These are phyloP conservation scores for Empis stercorea DNA, from an alignment of 2,888 invertebrate genomes.

Conservation along the genomic window DNA sequence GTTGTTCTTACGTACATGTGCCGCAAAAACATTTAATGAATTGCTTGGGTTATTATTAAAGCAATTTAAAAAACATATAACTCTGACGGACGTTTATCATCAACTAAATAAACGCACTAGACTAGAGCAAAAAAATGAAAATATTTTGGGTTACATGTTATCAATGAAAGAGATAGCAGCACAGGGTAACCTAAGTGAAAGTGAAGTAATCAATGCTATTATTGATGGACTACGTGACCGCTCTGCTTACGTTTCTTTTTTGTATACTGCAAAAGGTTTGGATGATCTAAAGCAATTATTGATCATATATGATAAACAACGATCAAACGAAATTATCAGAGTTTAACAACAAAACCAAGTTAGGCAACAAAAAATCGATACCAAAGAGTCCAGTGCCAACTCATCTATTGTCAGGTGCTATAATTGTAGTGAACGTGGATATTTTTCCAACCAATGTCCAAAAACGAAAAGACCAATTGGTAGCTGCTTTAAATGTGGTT, in stretches of 20 bases:
- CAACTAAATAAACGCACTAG: not conserved
- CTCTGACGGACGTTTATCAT: not conserved
- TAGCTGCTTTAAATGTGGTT: too few species aligned
- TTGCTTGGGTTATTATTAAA: not conserved
- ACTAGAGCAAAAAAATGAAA: constrained; percentile 3
- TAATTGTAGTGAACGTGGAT: too few species aligned
- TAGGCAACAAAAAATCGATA: too few species aligned
- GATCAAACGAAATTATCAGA: not conserved
- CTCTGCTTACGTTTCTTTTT: constrained; percentile 5
- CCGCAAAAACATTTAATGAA: not conserved
- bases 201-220: constrained; percentile 5
- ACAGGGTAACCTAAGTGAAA: constrained; percentile 5
- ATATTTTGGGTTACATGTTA: constrained; percentile 6
- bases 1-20: constrained; percentile 1
- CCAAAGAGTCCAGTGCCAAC: too few species aligned
- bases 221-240: constrained; percentile 7
- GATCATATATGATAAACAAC: constrained; percentile 2
- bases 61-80: constrained; percentile 1
- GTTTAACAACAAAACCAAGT: too few species aligned
- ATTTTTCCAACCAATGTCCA: too few species aligned
- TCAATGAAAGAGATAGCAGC: constrained; percentile 9
- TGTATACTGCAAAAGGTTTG: constrained; percentile 6
- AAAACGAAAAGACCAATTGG: too few species aligned
- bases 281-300: constrained; percentile 6
- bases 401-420: too few species aligned